Evolutionary conservation across 92 coral and sea anemone genomes (phyloP), one percentile per base, ranked within the genome.

Genomic region (Zoanthus sociatus): DNA sequence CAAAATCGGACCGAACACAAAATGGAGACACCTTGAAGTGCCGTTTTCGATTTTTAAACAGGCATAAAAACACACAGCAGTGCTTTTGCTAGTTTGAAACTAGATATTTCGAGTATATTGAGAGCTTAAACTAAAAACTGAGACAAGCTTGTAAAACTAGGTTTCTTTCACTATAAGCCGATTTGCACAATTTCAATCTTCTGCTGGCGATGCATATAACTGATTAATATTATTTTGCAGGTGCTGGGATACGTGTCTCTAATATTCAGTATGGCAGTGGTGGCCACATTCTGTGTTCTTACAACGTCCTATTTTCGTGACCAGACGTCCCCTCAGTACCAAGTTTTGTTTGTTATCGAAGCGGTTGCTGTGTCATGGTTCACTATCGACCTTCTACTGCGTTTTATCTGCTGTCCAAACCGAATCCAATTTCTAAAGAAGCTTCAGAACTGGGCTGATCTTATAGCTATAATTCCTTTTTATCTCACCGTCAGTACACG

Each of bases 381-480:
- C 82, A 97, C 99, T 0, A 45, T 95, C 63, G 99, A 97, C 74
- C 90, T 97, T 44, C 73, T 90, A 13, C 81, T 97, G 46, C 98
- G 99, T 12, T 84, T 97, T 63, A 31, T 86, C 8, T 93, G 95
- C 84, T 84, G 92, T 58, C 97, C 98, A 31, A 89, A 89, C 75
- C 93, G 95, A 72, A 30, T 67, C 16, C 73, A 86, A 18, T 95
- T 97, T 46, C 56, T 97, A 1, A 95, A 92, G 77, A 92, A 92
- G 20, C 79, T 95, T 83, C 99, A 97, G 83, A 93, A 94, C 86
- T 95, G 98, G 99, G 94, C 93, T 2, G 99, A 97, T 31, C 76
- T 97, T 18, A 77, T 97, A 77, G 98, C 99, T 0, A 93, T 97
- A 1, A 88, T 95, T 13, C 99, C 99, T 13, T 97, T 92, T 90